Percentiles rank a stretch among this genome's conserved stretches.
Conservation (phyloP, 2,113 vertebrate species). For the Austrofundulus limnaeus region DNA sequence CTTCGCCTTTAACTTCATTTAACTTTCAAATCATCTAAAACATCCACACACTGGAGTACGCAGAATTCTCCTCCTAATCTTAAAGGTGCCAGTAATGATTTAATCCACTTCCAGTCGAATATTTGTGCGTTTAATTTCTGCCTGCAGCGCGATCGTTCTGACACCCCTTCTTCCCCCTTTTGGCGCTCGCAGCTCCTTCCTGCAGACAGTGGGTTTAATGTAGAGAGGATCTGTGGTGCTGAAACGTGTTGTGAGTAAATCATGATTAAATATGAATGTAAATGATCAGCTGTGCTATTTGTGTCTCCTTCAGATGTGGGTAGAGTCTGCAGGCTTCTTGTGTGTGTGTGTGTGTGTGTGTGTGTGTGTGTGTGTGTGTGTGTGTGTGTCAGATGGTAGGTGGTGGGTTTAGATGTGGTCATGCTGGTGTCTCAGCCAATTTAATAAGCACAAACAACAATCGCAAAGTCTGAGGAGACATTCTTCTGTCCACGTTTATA, state of each 20-base stretch:
- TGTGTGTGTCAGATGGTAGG: constrained; percentile 39
- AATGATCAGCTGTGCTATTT: constrained; percentile 39
- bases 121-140: background rate
- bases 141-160: background rate
- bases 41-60: no score
- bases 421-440: constrained; percentile 26
- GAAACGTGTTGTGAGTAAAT: constrained; percentile 32
- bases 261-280: constrained; percentile 53
- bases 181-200: constrained; percentile 17
- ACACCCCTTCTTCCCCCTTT: background rate
- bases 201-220: constrained; percentile 19
- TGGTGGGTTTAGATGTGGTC: constrained; percentile 19
- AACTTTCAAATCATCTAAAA: no score
- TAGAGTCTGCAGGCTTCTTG: constrained; percentile 19
- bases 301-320: constrained; percentile 29
- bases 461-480: constrained; percentile 14
- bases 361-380: no score
- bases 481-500: constrained; percentile 24
- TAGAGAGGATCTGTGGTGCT: constrained; percentile 35
- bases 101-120: no score
- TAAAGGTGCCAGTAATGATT: no score
- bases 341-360: no score
- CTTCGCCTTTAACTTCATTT: no score
- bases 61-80: no score
- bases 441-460: constrained; percentile 11